Evolutionary conservation across 1,140 invertebrate species (phyloP).

Genomic region (Drosophila tsacasi): DNA sequence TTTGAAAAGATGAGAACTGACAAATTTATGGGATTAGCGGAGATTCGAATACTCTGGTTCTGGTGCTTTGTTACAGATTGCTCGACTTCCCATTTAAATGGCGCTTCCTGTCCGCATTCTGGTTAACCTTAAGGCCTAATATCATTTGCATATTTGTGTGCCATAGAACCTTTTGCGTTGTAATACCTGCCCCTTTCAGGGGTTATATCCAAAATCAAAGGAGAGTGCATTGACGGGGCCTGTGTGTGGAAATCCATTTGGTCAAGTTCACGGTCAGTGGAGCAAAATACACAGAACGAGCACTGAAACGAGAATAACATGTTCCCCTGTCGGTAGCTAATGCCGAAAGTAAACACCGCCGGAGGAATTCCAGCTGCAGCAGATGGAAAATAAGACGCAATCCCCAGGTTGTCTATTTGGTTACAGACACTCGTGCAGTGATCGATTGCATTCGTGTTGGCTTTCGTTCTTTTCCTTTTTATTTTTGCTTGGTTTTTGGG

Average conservation of each 20-base stretch:
- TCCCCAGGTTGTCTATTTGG: conserved; percentile 36
- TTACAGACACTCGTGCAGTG: conserved; percentile 39
- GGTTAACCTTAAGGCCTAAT: conserved; percentile 70
- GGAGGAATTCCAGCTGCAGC: conserved; percentile 35
- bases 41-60: conserved; percentile 14
- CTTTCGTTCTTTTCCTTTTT: neutral
- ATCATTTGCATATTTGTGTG: conserved; percentile 33
- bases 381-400: conserved; percentile 39
- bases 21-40: conserved; percentile 54
- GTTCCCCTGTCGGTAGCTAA: conserved; percentile 24
- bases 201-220: neutral
- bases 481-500: conserved; percentile 19
- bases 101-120: conserved; percentile 65
- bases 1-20: conserved; percentile 46
- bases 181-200: conserved; percentile 2
- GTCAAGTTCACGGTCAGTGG: conserved; percentile 71
- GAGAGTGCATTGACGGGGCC: conserved; percentile 2
- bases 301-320: conserved; percentile 34
- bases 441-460: conserved; percentile 61
- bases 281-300: conserved; percentile 52
- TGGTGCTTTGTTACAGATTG: conserved; percentile 70
- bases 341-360: conserved; percentile 50
- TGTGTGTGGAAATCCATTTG: conserved; percentile 22
- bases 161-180: conserved; percentile 17
- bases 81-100: conserved; percentile 28